phyloP scores from a whole-genome alignment of 2,888 invertebrate genomes.

The Andricus curvator region DNA sequence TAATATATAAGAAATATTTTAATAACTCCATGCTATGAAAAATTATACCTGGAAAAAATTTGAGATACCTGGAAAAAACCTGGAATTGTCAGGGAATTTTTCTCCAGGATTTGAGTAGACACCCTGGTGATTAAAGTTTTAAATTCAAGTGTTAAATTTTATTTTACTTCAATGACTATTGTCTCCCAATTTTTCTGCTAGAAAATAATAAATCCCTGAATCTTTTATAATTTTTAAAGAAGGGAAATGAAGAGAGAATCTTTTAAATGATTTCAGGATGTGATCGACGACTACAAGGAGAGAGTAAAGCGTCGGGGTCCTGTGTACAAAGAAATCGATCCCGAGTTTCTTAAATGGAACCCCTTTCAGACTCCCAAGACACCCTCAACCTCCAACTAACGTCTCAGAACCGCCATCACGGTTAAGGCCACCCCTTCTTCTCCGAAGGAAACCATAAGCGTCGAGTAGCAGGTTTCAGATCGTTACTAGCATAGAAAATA shows the following conservation, averaged over 20 bases:
- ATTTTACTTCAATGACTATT: too few relatives aligned
- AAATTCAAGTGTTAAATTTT: too few relatives aligned
- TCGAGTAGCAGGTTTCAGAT: slow-evolving; percentile 2
- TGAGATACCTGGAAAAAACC: too few relatives aligned
- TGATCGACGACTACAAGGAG: slow-evolving; percentile 94
- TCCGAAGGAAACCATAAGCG: background rate
- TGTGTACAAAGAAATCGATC: slow-evolving; percentile 93
- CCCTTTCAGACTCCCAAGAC: slow-evolving; percentile 85
- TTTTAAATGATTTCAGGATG: slow-evolving; percentile 83
- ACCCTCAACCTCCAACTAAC: slow-evolving; percentile 77
- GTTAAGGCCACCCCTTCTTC: background rate
- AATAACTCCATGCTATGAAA: too few relatives aligned
- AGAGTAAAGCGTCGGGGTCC: slow-evolving; percentile 87
- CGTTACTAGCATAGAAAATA: background rate
- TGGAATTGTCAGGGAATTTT: too few relatives aligned
- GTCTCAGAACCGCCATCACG: slow-evolving; percentile 46
- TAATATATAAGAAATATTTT: too few relatives aligned
- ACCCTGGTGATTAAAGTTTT: too few relatives aligned
- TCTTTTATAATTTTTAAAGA: background rate
- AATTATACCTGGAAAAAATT: too few relatives aligned
- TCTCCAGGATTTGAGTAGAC: too few relatives aligned
- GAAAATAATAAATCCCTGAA: background rate
- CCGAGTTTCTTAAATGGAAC: slow-evolving; percentile 92
- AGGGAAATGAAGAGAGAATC: slow-evolving; percentile 43
- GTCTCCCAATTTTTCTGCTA: too few relatives aligned